Conservation (phyloP, 2,888 invertebrate species). For the Chalcosyrphus nemorum region DNA sequence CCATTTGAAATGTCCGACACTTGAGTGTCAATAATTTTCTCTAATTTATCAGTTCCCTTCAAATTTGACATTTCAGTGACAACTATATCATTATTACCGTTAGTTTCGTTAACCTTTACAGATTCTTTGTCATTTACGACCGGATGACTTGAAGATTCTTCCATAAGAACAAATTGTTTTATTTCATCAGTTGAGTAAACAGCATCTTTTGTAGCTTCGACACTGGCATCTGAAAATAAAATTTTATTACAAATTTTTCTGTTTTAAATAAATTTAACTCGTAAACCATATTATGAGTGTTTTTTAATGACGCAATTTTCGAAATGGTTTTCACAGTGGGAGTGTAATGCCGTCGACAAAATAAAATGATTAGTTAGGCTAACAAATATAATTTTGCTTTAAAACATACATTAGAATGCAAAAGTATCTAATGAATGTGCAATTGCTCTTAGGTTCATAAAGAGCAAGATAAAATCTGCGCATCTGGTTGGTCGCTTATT, state of each 20-base stretch:
- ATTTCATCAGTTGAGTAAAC: slow-evolving; percentile 21
- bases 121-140: background rate
- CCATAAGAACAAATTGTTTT: slow-evolving; percentile 41
- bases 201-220: slow-evolving; percentile 10
- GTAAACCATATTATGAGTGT: slow-evolving; percentile 12
- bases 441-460: too few species aligned
- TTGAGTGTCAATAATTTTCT: background rate
- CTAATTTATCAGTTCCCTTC: background rate
- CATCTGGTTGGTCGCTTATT: too few species aligned
- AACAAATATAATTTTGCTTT: too few species aligned
- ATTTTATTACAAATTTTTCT: slow-evolving; percentile 4
- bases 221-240: slow-evolving; percentile 51
- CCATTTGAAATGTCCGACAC: background rate
- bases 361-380: too few species aligned
- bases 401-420: too few species aligned
- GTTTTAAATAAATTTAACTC: background rate
- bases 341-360: too few species aligned
- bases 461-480: too few species aligned
- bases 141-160: background rate
- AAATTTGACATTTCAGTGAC: background rate
- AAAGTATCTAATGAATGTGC: too few species aligned
- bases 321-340: too few species aligned
- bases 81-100: background rate
- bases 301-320: background rate
- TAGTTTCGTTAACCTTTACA: slow-evolving; percentile 1